Base-by-base conservation (phyloP, 2,888 invertebrate genomes). In the Cephus nigrinus region DNA sequence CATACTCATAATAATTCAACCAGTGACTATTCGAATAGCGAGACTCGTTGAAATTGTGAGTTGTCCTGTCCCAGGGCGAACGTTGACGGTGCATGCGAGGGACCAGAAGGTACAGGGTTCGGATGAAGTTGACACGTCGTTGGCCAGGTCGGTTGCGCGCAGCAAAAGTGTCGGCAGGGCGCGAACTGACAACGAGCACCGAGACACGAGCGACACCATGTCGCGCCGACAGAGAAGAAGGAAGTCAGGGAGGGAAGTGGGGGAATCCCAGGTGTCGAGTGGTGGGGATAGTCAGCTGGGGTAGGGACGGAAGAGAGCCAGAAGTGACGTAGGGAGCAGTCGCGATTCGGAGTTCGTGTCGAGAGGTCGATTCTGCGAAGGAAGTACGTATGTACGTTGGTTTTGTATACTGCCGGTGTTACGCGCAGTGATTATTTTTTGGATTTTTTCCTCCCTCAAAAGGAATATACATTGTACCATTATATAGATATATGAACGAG, bases 131-230 rank as follows among this genome's bases (percentile, higher is more conserved):
- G 89, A 87, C 87, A 88, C 88, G 86, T 89, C 87, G 89, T 89
- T 89, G 87, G 85, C 86, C 85, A 82, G 87, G 88, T 87, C 86
- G 88, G 84, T 84, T 84, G 87, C 85, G 86, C 86, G 83, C 84
- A 83, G 86, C 84, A 88, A 88, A 89, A 88, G 88, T 88, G 89
- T 88, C 87, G 85, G 87, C 83, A 83, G 84, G 86, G 87, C 85
- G 88, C 85, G 88, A 87, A 88, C 88, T 87, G 84, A 89, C 89
- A 88, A 88, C 88, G 88, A 88, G 88, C 85, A 85, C 83, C 83
- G 81, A 83, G 83, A 84, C 84, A 83, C 84, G 83, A 31, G 31
- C 71, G 71, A 84, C 87, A 87, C 87, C 85, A 87, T 87, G 87
- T 86, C 87, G 86, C 77, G 84, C 84, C 80, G 84, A 81, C 81